Evolutionary conservation across 1,140 invertebrate genomes (phyloP).

Genomic region (Delia radicum): DNA sequence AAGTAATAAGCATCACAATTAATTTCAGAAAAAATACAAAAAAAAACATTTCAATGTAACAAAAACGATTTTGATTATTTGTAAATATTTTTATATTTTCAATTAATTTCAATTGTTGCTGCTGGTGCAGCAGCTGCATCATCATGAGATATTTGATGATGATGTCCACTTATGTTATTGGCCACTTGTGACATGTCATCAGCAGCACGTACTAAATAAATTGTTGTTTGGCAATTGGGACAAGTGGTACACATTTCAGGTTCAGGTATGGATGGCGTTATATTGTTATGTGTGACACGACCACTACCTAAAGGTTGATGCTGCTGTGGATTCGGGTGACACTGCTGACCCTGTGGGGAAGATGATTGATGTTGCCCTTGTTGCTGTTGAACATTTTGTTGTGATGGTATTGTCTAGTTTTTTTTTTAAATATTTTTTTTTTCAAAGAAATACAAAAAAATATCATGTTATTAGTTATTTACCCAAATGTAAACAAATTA

Average conservation of each 20-base stretch:
- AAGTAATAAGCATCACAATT: too few relatives aligned
- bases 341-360: not conserved
- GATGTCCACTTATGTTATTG: not conserved
- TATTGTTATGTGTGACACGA: too few relatives aligned
- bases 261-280: slow-evolving; percentile 25
- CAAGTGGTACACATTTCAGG: slow-evolving; percentile 52
- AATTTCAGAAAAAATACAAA: too few relatives aligned
- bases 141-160: not conserved
- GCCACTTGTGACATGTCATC: slow-evolving; percentile 25
- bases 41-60: too few relatives aligned
- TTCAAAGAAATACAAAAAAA: too few relatives aligned
- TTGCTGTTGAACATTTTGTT: slow-evolving; percentile 8
- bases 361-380: slow-evolving; percentile 27
- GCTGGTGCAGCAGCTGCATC: not conserved
- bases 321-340: slow-evolving; percentile 15
- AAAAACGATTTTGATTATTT: too few relatives aligned
- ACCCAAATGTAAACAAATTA: not conserved
- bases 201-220: slow-evolving; percentile 44
- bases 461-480: not conserved
- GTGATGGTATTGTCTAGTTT: slow-evolving; percentile 9
- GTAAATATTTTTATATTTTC: not conserved
- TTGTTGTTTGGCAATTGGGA: slow-evolving; percentile 51
- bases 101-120: not conserved
- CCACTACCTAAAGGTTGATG: not conserved
- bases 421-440: not conserved